Conservation (phyloP, 2,113 vertebrate genomes). For the Upupa epops region DNA sequence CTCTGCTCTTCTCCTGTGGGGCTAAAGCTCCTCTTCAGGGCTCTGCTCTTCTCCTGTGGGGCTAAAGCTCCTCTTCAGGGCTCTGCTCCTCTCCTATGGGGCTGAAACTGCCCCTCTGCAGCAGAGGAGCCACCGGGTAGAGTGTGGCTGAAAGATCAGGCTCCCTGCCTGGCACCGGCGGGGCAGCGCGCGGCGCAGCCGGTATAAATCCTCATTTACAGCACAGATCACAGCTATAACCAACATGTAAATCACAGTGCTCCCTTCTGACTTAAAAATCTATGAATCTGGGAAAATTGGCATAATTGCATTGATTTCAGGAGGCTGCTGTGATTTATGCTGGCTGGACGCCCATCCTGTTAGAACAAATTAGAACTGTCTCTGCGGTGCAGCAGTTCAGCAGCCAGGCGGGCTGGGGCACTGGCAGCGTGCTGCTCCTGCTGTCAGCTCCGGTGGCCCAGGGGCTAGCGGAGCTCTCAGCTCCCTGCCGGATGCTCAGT, state of each 20-base stretch:
- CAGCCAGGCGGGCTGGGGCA: conserved; percentile 7
- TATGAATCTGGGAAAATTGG: conserved; percentile 64
- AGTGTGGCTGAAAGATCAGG: conserved; percentile 26
- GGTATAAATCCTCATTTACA: conserved; percentile 52
- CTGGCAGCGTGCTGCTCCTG: neutral
- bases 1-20: neutral
- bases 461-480: neutral
- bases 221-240: conserved; percentile 35
- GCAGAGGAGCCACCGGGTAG: neutral
- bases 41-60: neutral
- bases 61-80: no score
- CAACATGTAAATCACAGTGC: conserved; percentile 55
- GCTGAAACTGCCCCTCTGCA: neutral
- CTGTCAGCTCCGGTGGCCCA: neutral
- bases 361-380: conserved; percentile 50
- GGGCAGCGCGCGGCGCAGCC: neutral
- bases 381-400: neutral
- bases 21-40: no score
- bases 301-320: conserved; percentile 58
- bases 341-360: conserved; percentile 29
- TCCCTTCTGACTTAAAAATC: conserved; percentile 56
- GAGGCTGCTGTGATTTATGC: conserved; percentile 26
- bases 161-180: neutral
- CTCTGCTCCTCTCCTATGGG: neutral
- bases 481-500: neutral